Evolutionary conservation across 2,888 invertebrate genomes (phyloP).

Genomic region (Dolichopus griseipennis): DNA sequence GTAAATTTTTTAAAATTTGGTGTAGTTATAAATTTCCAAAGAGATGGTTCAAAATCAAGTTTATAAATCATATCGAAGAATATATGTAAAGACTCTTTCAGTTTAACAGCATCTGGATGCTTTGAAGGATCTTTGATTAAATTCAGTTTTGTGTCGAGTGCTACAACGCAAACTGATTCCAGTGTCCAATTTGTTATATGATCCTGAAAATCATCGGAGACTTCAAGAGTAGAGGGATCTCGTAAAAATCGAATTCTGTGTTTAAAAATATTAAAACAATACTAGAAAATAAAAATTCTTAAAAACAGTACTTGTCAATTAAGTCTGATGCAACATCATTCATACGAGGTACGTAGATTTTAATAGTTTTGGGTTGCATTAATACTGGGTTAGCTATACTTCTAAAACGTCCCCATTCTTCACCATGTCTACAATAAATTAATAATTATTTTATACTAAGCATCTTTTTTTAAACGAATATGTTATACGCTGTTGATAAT

Average conservation of each 20-base stretch:
- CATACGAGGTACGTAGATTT: constrained; percentile 46
- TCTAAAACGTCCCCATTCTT: constrained; percentile 57
- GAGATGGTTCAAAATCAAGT: constrained; percentile 35
- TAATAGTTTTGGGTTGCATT: constrained; percentile 52
- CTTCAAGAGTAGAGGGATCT: constrained; percentile 33
- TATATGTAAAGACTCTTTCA: constrained; percentile 22
- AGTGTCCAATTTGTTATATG: constrained; percentile 51
- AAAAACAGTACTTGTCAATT: background rate
- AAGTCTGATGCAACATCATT: constrained; percentile 38
- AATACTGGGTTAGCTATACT: constrained; percentile 58
- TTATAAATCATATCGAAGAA: constrained; percentile 24
- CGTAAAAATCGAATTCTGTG: constrained; percentile 36
- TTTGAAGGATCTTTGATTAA: constrained; percentile 24
- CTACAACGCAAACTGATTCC: constrained; percentile 46
- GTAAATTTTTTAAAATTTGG: constrained; percentile 31
- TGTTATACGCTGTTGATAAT: constrained; percentile 24
- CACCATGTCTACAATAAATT: constrained; percentile 48
- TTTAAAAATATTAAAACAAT: background rate
- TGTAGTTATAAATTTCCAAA: constrained; percentile 34
- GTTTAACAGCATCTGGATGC: constrained; percentile 22
- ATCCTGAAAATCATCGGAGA: constrained; percentile 44
- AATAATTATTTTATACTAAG: background rate
- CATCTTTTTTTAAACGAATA: constrained; percentile 26
- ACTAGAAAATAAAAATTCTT: background rate
- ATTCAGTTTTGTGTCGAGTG: constrained; percentile 38